Conservation (phyloP, 2,113 vertebrate species). For the Elephantulus edwardii region DNA sequence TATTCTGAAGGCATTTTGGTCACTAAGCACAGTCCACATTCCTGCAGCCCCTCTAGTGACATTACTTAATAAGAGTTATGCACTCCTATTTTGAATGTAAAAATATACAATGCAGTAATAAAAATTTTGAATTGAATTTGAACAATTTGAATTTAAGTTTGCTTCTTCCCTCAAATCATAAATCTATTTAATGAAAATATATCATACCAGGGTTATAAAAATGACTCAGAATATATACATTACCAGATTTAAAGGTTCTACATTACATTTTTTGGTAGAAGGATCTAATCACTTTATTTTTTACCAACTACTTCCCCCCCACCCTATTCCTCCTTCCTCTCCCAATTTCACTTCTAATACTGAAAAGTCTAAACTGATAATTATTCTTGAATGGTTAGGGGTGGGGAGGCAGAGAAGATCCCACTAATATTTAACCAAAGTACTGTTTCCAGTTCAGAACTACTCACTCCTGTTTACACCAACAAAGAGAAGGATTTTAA, state of each 20-base stretch:
- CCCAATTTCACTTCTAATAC: neutral
- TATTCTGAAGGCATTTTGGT: neutral
- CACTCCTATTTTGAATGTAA: slow-evolving; percentile 1
- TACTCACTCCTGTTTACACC: neutral
- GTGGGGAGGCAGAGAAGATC: neutral
- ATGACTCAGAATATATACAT: neutral
- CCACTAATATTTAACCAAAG: neutral
- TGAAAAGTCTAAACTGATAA: neutral
- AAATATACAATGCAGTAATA: neutral
- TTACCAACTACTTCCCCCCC: neutral
- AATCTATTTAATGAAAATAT: neutral
- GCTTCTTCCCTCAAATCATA: neutral
- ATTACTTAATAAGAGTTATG: neutral
- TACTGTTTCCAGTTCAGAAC: neutral
- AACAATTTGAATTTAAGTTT: neutral
- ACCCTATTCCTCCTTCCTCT: neutral
- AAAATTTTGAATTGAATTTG: slow-evolving; percentile 21
- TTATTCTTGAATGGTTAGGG: neutral
- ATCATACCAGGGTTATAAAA: neutral
- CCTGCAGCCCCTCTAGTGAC: neutral
- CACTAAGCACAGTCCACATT: neutral
- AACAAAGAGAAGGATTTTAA: neutral
- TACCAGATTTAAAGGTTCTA: neutral
- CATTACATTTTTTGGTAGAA: neutral
- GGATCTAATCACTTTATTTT: neutral